Conservation (phyloP, 1,140 invertebrate species). For the Drosophila sechellia region DNA sequence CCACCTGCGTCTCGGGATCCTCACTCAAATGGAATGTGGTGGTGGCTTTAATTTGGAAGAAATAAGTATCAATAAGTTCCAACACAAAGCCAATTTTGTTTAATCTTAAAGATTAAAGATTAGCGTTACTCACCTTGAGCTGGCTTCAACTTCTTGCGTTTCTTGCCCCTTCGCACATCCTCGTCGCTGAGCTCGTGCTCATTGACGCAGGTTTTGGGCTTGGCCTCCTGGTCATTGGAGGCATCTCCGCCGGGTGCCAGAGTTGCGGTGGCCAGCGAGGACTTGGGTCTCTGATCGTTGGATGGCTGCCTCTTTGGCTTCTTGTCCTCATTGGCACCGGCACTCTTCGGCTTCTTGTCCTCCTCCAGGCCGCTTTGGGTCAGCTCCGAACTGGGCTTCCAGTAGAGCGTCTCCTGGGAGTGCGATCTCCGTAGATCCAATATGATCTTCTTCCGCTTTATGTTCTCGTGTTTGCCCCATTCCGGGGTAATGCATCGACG, state of each 20-base stretch:
- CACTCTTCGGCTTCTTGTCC: constrained; percentile 73
- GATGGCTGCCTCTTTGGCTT: constrained; percentile 62
- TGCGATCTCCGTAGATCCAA: constrained; percentile 76
- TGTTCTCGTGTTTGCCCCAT: constrained; percentile 81
- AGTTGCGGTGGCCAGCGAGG: constrained; percentile 63
- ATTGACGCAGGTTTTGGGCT: constrained; percentile 76
- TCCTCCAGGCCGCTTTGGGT: constrained; percentile 70
- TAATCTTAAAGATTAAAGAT: too few species aligned
- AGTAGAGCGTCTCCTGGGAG: constrained; percentile 82
- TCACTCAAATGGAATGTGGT: constrained; percentile 81
- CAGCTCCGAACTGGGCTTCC: constrained; percentile 83
- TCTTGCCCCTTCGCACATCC: constrained; percentile 75
- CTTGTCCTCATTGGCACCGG: constrained; percentile 72
- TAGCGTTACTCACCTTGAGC: constrained; percentile 58
- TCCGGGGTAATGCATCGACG: constrained; percentile 86
- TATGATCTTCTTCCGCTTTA: constrained; percentile 82
- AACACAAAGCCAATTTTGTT: background rate
- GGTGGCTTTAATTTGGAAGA: constrained; percentile 41
- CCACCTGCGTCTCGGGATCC: constrained; percentile 84
- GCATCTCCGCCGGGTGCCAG: constrained; percentile 39
- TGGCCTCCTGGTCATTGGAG: constrained; percentile 33
- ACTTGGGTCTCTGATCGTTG: constrained; percentile 74
- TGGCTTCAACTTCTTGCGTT: constrained; percentile 76
- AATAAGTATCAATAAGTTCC: too few species aligned
- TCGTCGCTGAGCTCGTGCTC: constrained; percentile 72